Percentiles rank a stretch among this genome's conserved stretches.
These are phyloP conservation scores for Chionis minor DNA, from an alignment of 2,113 vertebrate species.

Conservation along the genomic window DNA sequence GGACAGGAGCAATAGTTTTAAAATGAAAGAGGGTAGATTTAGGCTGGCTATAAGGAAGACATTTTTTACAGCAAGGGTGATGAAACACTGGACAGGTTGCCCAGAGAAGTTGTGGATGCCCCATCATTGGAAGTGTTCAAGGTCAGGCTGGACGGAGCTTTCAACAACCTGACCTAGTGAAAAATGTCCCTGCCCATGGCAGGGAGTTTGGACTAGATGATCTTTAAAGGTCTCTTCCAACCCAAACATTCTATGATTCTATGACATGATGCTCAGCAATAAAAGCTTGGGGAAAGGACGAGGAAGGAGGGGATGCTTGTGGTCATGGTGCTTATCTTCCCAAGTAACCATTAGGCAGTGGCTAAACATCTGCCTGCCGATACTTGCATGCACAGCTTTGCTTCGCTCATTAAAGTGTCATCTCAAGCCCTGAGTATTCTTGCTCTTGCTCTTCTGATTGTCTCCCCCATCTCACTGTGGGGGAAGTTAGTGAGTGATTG, in stretches of 20 bases:
- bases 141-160: neutral
- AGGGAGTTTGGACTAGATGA: fast-evolving
- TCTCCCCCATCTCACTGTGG: too few relatives aligned
- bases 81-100: neutral
- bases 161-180: neutral
- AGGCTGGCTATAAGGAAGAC: neutral
- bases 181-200: neutral
- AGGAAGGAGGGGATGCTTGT: neutral
- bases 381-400: neutral
- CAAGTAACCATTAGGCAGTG: neutral
- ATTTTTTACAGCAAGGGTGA: neutral
- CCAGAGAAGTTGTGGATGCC: neutral
- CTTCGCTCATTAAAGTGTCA: neutral
- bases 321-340: neutral
- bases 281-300: neutral
- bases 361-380: neutral
- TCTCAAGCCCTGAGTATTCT: neutral
- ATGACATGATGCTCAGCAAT: neutral
- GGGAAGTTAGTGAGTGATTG: neutral
- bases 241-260: neutral
- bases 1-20: neutral
- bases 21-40: neutral
- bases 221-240: neutral
- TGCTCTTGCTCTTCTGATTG: neutral
- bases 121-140: neutral